phyloP scores from a whole-genome alignment of 2,797 vertebrate genomes.

The Sebastes hubbsi region DNA sequence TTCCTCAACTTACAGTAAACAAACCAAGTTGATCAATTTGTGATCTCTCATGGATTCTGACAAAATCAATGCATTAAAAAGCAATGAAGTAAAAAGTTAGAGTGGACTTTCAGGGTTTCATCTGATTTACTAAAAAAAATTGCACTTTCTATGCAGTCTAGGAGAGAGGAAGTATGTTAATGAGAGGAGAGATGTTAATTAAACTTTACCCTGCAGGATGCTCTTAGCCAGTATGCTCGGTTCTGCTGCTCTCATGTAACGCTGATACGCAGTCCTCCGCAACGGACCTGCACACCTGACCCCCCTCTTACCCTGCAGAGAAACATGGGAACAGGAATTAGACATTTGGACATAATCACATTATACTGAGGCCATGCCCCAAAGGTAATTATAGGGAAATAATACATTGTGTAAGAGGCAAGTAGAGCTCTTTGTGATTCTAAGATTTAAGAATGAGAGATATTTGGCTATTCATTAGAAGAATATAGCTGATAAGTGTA shows the following conservation, averaged over 20 bases:
- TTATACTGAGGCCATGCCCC: conserved; percentile 5
- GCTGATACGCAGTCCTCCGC: conserved; percentile 76
- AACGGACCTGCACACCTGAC: conserved; percentile 67
- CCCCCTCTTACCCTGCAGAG: conserved; percentile 79
- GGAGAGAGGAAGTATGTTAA: conserved; percentile 36
- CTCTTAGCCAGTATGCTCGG: conserved; percentile 74
- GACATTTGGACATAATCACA: conserved; percentile 46
- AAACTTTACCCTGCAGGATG: conserved; percentile 82
- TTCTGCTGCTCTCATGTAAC: conserved; percentile 72
- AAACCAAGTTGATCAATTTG: background rate
- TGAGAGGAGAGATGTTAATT: conserved; percentile 65
- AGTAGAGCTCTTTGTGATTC: background rate
- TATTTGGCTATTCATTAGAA: background rate
- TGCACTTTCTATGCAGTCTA: background rate
- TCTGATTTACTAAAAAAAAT: background rate
- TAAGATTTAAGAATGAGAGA: background rate
- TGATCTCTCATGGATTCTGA: background rate
- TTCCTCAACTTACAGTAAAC: background rate
- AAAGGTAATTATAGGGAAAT: conserved; percentile 21
- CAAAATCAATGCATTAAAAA: background rate
- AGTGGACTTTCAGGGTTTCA: background rate
- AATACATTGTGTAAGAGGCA: conserved; percentile 18
- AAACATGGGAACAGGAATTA: conserved; percentile 50
- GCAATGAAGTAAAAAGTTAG: background rate
- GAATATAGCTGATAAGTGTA: background rate